A percentile compares a stretch with the other conserved stretches of the same genome.
Conservation (phyloP, 2,113 vertebrate species). For the Grantiella picta region DNA sequence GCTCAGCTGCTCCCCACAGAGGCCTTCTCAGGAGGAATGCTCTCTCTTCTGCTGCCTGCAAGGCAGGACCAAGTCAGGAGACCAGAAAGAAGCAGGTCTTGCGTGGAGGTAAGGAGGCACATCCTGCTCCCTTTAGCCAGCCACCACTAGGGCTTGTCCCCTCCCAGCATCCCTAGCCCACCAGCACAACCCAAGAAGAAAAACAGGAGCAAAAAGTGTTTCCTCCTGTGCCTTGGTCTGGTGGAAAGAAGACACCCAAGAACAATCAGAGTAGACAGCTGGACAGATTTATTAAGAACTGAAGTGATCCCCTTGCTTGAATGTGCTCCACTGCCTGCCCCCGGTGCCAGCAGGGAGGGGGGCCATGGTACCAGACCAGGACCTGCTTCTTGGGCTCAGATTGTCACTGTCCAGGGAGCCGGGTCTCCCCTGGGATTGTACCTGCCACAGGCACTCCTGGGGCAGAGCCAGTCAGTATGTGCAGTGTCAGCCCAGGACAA, state of each 20-base stretch:
- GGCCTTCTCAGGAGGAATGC: neutral
- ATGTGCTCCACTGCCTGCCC: neutral
- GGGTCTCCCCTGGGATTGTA: neutral
- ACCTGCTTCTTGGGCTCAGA: neutral
- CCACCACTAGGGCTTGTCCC: fast-evolving
- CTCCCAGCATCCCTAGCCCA: neutral
- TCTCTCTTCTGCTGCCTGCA: neutral
- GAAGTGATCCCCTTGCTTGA: neutral
- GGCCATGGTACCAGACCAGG: neutral
- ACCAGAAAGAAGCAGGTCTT: neutral
- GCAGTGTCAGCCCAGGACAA: neutral
- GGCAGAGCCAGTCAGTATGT: neutral
- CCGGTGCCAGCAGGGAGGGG: neutral
- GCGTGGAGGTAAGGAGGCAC: fast-evolving
- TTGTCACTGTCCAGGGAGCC: neutral
- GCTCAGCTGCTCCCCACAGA: neutral
- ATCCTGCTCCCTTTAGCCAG: neutral
- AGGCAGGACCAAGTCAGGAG: neutral
- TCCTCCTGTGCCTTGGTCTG: fast-evolving
- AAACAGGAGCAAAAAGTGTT: neutral
- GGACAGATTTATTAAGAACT: slow-evolving; percentile 19
- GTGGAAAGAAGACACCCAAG: neutral
- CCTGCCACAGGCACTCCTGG: neutral
- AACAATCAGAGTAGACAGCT: neutral
- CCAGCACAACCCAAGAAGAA: neutral